A percentile compares a stretch with the other conserved stretches of the same genome.
These are phyloP conservation scores for Hormaphis cornu DNA, from an alignment of 1,140 invertebrate species.

Conservation along the genomic window DNA sequence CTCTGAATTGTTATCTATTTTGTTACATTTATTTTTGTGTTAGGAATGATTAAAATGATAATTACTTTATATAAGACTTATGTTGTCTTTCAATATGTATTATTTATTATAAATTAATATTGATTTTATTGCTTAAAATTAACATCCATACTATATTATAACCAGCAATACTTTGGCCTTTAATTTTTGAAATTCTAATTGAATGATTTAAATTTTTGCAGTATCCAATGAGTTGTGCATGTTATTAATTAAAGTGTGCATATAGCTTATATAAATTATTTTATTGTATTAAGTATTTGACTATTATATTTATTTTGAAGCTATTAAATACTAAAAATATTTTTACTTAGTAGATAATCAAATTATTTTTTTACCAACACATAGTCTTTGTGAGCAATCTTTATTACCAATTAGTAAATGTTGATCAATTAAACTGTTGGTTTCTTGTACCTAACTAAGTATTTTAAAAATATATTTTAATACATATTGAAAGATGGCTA, in stretches of 20 bases:
- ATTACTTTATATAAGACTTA: conserved; percentile 9
- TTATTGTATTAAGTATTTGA: neutral
- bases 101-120: too few relatives aligned
- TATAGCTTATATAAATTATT: neutral
- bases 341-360: neutral
- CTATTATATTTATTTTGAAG: conserved; percentile 2
- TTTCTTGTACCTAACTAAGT: neutral
- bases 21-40: conserved; percentile 16
- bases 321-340: neutral
- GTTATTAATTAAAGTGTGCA: neutral
- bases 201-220: too few relatives aligned
- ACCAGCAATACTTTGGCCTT: neutral
- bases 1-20: conserved; percentile 13
- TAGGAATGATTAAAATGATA: conserved; percentile 10
- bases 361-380: neutral
- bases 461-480: neutral
- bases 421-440: neutral
- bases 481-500: conserved; percentile 7
- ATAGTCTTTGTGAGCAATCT: neutral
- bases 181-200: too few relatives aligned
- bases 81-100: conserved; percentile 21
- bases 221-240: neutral
- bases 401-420: neutral
- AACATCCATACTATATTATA: neutral
- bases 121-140: conserved; percentile 2